Percentiles rank a stretch among this genome's conserved stretches.
These are phyloP conservation scores for Lottia gigantea DNA, from an alignment of 2,888 invertebrate genomes.

Conservation along the genomic window DNA sequence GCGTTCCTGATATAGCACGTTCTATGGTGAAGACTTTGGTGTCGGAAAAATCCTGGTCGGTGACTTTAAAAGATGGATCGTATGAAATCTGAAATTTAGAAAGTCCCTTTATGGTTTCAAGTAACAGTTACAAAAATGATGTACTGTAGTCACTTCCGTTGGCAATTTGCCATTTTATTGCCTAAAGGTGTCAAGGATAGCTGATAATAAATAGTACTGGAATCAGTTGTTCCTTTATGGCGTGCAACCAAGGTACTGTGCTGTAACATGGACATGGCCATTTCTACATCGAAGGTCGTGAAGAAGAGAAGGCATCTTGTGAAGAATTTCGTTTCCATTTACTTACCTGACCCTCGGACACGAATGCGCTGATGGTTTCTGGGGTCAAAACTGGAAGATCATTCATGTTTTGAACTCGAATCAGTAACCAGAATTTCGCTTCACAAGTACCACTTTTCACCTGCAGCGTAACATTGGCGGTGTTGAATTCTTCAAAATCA, in stretches of 20 bases:
- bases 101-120: too few relatives aligned
- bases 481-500: neutral
- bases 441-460: neutral
- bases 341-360: neutral
- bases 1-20: neutral
- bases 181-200: too few relatives aligned
- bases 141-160: too few relatives aligned
- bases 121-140: too few relatives aligned
- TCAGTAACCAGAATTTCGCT: neutral
- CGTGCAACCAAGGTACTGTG: too few relatives aligned
- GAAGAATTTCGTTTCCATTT: too few relatives aligned
- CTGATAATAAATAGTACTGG: too few relatives aligned
- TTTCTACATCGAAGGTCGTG: too few relatives aligned
- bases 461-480: neutral
- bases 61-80: neutral
- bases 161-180: too few relatives aligned
- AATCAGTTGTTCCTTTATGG: too few relatives aligned
- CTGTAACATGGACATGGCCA: too few relatives aligned
- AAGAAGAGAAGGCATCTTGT: too few relatives aligned
- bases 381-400: neutral
- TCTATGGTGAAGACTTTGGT: neutral
- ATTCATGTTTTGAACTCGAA: neutral
- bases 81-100: neutral
- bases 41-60: neutral
- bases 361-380: neutral